Base-by-base conservation (phyloP, 2,888 invertebrate genomes). In the Stenodera caucasica region DNA sequence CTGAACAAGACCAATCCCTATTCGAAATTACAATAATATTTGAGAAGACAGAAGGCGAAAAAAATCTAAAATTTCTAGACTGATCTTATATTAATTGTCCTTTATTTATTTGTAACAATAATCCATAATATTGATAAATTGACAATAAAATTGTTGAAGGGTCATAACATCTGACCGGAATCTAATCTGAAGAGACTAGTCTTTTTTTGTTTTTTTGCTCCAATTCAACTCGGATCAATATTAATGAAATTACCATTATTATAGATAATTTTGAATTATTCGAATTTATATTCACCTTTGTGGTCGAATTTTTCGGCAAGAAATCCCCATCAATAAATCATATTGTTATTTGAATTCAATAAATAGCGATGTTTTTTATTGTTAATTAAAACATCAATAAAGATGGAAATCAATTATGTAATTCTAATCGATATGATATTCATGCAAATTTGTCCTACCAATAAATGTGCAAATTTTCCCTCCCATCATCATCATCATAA, bases 81-180 rank as follows among this genome's bases (percentile, higher is more conserved):
- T 18, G 18, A 40, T 40, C 15, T 18, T 2, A 9, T 35, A 15
- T 45, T 9, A 12, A 18, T 1, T 6, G 18, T 32, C 32, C 11
- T 21, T 52, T 56, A 49, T 61, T 61, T 65, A 63, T 35, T 61
- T 58, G 63, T 65, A 58, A 55, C 66, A 65, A 66, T 67, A 70
- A 70, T 69, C 70, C 68, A 67, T 72, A 70, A 67, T 60, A 68
- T 65, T 65, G 76, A 75, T 76, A 75, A 75, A 74, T 73, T 70
- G 71, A 75, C 75, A 75, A 75, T 75, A 75, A 76, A 75, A 75
- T 73, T 73, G 71, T 71, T 67, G 68, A 70, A 66, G 71, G 75
- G 75, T 75, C 76, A 68, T 64, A 75, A 67, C 74, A 70, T 72
- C 64, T 71, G 70, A 72, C 72, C 72, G 45, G 45, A 68, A 67